Percentiles rank a stretch among this genome's conserved stretches.
Conservation (phyloP, 2,113 vertebrate species). For the Stigmatopora nigra region DNA sequence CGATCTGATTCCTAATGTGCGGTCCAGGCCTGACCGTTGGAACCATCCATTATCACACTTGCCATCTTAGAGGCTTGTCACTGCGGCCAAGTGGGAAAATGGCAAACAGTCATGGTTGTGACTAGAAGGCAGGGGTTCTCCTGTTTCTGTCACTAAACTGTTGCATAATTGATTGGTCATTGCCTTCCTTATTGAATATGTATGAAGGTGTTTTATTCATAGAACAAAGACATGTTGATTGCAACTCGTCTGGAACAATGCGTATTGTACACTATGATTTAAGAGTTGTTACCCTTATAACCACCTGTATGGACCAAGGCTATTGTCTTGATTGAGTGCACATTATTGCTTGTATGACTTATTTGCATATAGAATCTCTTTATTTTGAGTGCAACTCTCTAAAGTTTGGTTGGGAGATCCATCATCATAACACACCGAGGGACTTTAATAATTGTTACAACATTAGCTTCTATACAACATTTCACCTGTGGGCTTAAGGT, state of each 20-base stretch:
- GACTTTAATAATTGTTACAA: conserved; percentile 59
- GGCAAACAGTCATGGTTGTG: conserved; percentile 51
- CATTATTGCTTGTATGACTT: conserved; percentile 43
- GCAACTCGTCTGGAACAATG: conserved; percentile 4
- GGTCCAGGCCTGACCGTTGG: conserved; percentile 67
- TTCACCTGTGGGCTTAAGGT: no score
- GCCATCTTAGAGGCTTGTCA: conserved; percentile 58
- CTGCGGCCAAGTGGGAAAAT: conserved; percentile 56
- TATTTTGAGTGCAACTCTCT: conserved; percentile 55
- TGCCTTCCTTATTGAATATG: conserved; percentile 32
- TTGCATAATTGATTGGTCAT: conserved; percentile 44
- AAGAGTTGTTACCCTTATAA: not conserved
- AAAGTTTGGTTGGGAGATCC: conserved; percentile 52
- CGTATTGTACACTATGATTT: conserved; percentile 6
- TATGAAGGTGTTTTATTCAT: conserved; percentile 22
- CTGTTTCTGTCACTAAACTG: conserved; percentile 43
- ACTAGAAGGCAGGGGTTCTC: conserved; percentile 48
- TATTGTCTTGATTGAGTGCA: conserved; percentile 36
- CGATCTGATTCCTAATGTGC: conserved; percentile 66
- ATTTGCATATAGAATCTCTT: conserved; percentile 53
- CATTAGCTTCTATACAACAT: no score
- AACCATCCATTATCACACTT: conserved; percentile 62
- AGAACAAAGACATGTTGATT: conserved; percentile 1
- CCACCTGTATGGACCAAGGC: conserved; percentile 15
- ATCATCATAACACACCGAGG: conserved; percentile 67